Percentiles rank a stretch among this genome's conserved stretches.
phyloP scores from a whole-genome alignment of 2,113 vertebrate species.

The Eurystomus gularis region DNA sequence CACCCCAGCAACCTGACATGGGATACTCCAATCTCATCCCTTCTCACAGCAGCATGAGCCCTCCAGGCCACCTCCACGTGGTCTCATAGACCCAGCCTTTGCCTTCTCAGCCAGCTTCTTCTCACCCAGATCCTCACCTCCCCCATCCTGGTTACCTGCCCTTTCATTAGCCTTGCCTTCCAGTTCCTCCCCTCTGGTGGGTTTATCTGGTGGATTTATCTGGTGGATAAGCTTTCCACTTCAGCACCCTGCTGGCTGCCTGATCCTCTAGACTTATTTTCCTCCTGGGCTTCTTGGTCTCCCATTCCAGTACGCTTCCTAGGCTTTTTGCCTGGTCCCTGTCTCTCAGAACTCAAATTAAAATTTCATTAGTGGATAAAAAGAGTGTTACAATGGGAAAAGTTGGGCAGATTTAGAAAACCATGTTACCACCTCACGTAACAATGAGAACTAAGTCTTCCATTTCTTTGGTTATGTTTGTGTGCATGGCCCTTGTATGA shows the following conservation, averaged over 20 bases:
- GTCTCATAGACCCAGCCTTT: neutral
- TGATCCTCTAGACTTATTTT: neutral
- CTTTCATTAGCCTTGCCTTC: neutral
- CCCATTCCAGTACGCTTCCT: neutral
- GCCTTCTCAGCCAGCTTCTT: neutral
- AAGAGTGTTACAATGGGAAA: neutral
- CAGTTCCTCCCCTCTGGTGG: neutral
- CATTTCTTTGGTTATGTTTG: neutral
- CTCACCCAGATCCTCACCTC: neutral
- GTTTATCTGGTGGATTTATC: no score
- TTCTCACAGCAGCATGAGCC: neutral
- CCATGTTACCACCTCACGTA: neutral
- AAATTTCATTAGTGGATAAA: neutral
- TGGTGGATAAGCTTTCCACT: neutral
- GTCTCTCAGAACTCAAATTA: neutral
- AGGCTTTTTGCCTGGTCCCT: neutral
- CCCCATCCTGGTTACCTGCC: neutral
- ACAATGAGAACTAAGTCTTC: neutral
- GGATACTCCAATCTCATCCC: neutral
- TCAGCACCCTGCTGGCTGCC: neutral
- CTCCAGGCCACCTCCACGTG: neutral
- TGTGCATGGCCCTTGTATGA: neutral
- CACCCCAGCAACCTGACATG: accelerated
- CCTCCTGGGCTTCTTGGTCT: neutral
- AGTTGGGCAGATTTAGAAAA: neutral